Evolutionary conservation across 2,113 vertebrate species (phyloP).

Genomic region (Agapornis roseicollis): DNA sequence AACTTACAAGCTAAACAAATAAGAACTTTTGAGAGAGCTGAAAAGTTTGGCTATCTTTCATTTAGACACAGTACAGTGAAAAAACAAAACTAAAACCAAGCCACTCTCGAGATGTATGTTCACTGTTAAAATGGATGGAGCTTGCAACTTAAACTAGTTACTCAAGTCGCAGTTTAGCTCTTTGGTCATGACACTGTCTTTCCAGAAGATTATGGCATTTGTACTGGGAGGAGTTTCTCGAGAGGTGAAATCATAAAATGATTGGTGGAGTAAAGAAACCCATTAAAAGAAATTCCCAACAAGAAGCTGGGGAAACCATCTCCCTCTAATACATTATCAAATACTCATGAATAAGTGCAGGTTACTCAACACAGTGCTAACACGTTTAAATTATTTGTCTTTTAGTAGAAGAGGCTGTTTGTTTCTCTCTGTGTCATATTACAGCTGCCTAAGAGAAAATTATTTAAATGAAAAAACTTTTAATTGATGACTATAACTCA

Average conservation of each 20-base stretch:
- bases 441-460: conserved; percentile 13
- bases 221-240: not conserved
- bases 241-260: not conserved
- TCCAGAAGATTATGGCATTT: not conserved
- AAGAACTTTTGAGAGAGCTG: not conserved
- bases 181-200: not conserved
- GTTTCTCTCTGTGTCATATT: not conserved
- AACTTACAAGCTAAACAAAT: not conserved
- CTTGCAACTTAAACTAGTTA: not conserved
- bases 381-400: not conserved
- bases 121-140: not conserved
- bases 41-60: not conserved
- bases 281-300: not conserved
- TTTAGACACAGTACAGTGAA: not conserved
- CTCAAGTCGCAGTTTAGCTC: not conserved
- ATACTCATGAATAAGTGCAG: not conserved
- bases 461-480: not conserved
- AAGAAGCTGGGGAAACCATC: not conserved
- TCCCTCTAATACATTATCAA: not conserved
- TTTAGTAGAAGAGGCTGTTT: not conserved
- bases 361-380: not conserved
- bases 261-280: not conserved
- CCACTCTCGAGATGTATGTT: not conserved
- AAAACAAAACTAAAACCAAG: not conserved
- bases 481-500: not conserved